Conservation (phyloP, 1,140 invertebrate species). For the Drosophila micromelanica region DNA sequence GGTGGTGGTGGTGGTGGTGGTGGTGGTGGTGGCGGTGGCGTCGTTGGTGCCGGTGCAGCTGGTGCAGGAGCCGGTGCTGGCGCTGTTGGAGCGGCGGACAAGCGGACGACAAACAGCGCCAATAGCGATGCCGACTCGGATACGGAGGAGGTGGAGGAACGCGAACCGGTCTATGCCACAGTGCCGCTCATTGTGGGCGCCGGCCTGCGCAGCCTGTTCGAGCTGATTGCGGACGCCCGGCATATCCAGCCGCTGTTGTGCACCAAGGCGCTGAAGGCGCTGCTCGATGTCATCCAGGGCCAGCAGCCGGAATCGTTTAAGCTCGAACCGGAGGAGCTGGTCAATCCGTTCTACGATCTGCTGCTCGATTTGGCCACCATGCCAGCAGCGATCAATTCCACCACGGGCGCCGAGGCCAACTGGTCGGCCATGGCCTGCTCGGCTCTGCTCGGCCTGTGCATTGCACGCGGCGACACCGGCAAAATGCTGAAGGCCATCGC, state of each 20-base stretch:
- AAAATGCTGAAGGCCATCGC: conserved; percentile 94
- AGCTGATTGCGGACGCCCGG: conserved; percentile 94
- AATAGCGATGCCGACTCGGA: conserved; percentile 81
- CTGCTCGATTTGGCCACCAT: conserved; percentile 91
- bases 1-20: conserved; percentile 9
- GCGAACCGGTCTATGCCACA: conserved; percentile 68
- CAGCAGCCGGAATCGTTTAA: conserved; percentile 85
- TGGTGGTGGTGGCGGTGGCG: conserved; percentile 6
- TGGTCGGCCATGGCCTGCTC: conserved; percentile 95
- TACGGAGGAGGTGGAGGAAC: conserved; percentile 72
- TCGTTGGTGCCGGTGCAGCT: conserved; percentile 18
- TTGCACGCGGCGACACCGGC: conserved; percentile 97
- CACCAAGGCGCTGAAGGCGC: conserved; percentile 92
- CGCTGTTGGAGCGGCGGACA: conserved; percentile 13
- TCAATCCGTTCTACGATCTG: conserved; percentile 92
- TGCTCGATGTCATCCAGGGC: conserved; percentile 95
- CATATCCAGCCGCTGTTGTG: conserved; percentile 92
- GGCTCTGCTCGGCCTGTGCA: conserved; percentile 94
- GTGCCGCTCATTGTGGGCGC: conserved; percentile 93
- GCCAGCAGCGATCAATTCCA: conserved; percentile 85
- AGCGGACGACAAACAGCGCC: conserved; percentile 59
- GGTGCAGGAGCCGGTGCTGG: conserved; percentile 17
- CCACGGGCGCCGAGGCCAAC: conserved; percentile 86
- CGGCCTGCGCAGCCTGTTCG: conserved; percentile 95
- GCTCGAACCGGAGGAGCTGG: conserved; percentile 89